These are phyloP conservation scores for Dicyrtoma fusca DNA, from an alignment of 2,888 invertebrate genomes.

Conservation along the genomic window DNA sequence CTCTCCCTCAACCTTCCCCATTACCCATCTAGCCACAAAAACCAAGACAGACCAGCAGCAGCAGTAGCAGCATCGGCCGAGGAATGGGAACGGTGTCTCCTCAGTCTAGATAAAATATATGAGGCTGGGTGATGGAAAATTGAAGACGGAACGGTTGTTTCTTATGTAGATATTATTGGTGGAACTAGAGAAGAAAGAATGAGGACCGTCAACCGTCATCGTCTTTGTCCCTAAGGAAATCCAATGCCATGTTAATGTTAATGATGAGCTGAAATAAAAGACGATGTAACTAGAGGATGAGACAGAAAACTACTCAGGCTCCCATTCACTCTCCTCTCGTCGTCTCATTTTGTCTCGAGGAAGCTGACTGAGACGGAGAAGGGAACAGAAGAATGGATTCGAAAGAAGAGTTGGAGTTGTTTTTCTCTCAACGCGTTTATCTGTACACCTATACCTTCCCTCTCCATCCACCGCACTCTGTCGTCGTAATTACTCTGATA, in stretches of 20 bases:
- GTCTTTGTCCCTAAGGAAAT: slow-evolving; percentile 34
- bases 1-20: too few species aligned
- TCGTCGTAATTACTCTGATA: background rate
- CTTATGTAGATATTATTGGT: too few species aligned
- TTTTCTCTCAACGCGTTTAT: slow-evolving; percentile 2
- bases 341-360: background rate
- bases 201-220: slow-evolving; percentile 23
- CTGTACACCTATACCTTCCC: background rate
- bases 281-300: slow-evolving; percentile 27
- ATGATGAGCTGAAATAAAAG: slow-evolving; percentile 34
- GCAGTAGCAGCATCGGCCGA: too few species aligned
- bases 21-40: too few species aligned
- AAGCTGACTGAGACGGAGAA: background rate
- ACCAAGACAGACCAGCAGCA: too few species aligned
- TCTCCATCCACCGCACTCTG: background rate
- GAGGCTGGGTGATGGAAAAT: too few species aligned
- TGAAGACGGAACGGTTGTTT: too few species aligned
- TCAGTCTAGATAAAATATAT: too few species aligned
- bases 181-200: slow-evolving; percentile 11
- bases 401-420: background rate
- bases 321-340: background rate
- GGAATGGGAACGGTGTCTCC: too few species aligned
- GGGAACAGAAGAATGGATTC: background rate
- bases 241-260: slow-evolving; percentile 30
- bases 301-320: slow-evolving; percentile 4